phyloP scores from a whole-genome alignment of 2,113 vertebrate genomes.

The Tachysurus vachellii region DNA sequence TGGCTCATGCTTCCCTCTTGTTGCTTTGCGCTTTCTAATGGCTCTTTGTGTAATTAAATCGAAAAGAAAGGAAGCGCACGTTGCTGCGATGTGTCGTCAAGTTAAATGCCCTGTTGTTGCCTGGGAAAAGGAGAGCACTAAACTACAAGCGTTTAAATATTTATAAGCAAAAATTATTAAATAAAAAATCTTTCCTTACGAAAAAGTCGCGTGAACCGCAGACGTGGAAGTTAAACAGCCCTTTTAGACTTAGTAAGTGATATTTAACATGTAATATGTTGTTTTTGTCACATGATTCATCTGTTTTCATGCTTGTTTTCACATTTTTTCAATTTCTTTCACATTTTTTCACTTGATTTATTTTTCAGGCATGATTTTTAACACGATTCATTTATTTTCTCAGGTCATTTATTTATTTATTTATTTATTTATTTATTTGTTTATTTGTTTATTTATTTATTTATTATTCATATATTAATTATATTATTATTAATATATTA shows the following conservation, averaged over 20 bases:
- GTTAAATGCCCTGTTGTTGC: neutral
- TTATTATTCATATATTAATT: no score
- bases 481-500: no score
- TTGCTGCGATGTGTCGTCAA: neutral
- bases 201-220: neutral
- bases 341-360: neutral
- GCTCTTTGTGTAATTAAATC: constrained; percentile 53
- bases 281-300: neutral
- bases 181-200: neutral
- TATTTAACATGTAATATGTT: neutral
- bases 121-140: neutral
- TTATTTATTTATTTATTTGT: no score
- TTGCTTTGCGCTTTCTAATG: constrained; percentile 51
- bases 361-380: neutral
- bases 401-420: no score
- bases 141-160: neutral
- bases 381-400: no score
- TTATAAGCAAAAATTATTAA: neutral
- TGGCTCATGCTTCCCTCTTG: constrained; percentile 51
- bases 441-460: no score
- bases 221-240: neutral
- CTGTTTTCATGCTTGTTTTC: neutral
- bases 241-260: neutral
- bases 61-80: constrained; percentile 5
- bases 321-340: neutral